Conservation (phyloP, 2,113 vertebrate species). For the Passer domesticus region DNA sequence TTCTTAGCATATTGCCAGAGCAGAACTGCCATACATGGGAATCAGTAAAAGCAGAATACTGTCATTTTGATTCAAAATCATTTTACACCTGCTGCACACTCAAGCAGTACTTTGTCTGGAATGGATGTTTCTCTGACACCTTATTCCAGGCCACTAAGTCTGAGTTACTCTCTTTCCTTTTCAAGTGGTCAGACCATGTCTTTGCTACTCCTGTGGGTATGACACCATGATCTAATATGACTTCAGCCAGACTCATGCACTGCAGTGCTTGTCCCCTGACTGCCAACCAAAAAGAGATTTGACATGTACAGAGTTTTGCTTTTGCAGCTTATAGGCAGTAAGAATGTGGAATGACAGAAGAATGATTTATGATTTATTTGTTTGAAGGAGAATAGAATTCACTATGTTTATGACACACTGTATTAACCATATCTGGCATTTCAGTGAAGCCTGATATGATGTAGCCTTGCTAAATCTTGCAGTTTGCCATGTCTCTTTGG, state of each 20-base stretch:
- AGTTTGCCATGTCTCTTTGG: not conserved
- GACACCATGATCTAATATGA: not conserved
- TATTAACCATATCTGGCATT: slow-evolving; percentile 39
- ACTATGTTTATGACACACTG: slow-evolving; percentile 12
- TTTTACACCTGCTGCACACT: slow-evolving; percentile 24
- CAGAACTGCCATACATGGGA: not conserved
- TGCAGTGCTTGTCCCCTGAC: not conserved
- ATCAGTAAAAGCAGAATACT: not conserved
- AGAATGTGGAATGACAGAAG: not conserved
- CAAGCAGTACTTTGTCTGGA: not conserved
- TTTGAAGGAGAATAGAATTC: slow-evolving; percentile 22
- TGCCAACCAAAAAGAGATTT: not conserved
- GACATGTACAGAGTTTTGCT: slow-evolving; percentile 46
- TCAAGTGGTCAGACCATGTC: not conserved
- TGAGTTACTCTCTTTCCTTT: not conserved
- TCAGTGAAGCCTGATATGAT: not conserved
- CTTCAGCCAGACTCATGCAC: not conserved
- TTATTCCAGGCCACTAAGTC: slow-evolving; percentile 23
- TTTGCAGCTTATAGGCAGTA: slow-evolving; percentile 20
- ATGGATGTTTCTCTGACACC: not conserved
- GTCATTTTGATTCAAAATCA: slow-evolving; percentile 21
- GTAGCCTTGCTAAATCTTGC: not conserved
- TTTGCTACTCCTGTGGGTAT: not conserved
- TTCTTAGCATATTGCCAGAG: not conserved
- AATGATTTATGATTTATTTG: slow-evolving; percentile 56